Percentiles rank a stretch among this genome's conserved stretches.
Evolutionary conservation across 2,797 vertebrate genomes (phyloP).

Genomic region (Eulemur mongoz): DNA sequence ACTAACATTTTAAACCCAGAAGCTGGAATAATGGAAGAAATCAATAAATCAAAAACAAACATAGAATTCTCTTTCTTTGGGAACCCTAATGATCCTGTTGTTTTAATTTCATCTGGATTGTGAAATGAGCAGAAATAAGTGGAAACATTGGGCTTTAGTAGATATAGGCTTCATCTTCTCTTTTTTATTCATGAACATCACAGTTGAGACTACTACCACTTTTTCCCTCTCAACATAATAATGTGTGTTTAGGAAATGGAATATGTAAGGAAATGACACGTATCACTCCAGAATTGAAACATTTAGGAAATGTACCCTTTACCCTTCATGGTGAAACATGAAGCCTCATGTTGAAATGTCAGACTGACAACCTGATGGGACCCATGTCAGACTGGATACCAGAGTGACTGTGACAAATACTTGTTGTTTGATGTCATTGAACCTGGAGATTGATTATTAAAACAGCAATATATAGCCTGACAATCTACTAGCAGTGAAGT

Average conservation of each 20-base stretch:
- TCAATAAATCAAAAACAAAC: conserved; percentile 48
- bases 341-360: neutral
- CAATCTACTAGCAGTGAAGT: neutral
- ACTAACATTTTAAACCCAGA: neutral
- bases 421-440: neutral
- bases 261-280: neutral
- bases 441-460: neutral
- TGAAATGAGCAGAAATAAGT: neutral
- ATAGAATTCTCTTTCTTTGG: neutral
- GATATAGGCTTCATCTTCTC: neutral
- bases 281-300: neutral
- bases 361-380: neutral
- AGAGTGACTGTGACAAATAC: neutral
- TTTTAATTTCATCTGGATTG: neutral
- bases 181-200: neutral
- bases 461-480: neutral
- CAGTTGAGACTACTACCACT: neutral
- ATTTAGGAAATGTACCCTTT: neutral
- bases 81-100: neutral
- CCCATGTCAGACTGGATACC: neutral
- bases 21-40: conserved; percentile 3
- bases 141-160: neutral
- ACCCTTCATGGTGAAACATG: neutral
- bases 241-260: neutral
- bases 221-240: neutral